These are phyloP conservation scores for Dendronephthya gigantea DNA, from an alignment of 64 coral and sea anemone genomes.

Conservation along the genomic window DNA sequence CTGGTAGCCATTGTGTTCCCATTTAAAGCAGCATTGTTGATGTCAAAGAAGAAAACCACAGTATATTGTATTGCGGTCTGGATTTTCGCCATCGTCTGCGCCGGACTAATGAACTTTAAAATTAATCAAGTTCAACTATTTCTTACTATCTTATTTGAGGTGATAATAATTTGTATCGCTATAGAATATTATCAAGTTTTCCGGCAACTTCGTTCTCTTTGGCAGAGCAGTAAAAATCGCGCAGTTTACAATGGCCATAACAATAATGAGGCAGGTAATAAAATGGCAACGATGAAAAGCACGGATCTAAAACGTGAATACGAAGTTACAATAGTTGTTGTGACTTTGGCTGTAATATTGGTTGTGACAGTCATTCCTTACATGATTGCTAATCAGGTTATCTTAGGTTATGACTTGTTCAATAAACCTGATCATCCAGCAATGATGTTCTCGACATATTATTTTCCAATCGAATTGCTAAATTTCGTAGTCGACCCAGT, in stretches of 20 bases:
- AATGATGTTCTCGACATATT: neutral
- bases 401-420: neutral
- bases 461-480: neutral
- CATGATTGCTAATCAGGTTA: neutral
- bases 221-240: neutral
- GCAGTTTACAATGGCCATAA: neutral
- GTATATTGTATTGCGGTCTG: neutral
- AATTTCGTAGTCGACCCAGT: neutral
- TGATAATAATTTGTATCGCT: neutral
- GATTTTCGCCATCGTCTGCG: neutral
- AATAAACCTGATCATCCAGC: neutral
- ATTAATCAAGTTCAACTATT: neutral
- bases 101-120: neutral
- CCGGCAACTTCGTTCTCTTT: neutral
- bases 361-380: neutral
- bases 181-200: neutral
- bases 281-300: neutral
- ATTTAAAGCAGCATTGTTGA: neutral
- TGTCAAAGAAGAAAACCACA: conserved; percentile 16
- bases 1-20: neutral
- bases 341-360: neutral
- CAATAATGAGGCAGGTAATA: neutral
- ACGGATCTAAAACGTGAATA: conserved; percentile 1
- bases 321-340: neutral
- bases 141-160: neutral